Evolutionary conservation across 2,797 vertebrate genomes (phyloP).

Genomic region (Paratrypauchen microcephalus): DNA sequence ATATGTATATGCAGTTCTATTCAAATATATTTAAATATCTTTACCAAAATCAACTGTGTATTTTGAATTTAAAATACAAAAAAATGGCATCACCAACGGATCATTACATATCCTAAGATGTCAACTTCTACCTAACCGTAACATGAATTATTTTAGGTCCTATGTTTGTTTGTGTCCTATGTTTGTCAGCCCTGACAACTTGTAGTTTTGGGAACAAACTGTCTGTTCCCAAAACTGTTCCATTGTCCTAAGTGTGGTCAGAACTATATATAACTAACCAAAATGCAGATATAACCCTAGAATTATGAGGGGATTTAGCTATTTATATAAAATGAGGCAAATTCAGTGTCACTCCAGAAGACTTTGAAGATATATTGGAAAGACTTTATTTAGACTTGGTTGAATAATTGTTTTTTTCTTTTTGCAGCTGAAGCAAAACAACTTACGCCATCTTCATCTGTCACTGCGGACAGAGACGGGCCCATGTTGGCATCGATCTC

Average conservation of each 20-base stretch:
- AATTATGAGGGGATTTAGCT: neutral
- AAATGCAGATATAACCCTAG: no score
- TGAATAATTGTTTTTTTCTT: conserved; percentile 51
- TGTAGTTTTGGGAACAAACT: no score
- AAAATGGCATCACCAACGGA: no score
- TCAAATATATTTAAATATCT: neutral
- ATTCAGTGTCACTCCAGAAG: conserved; percentile 34
- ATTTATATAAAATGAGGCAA: conserved; percentile 17
- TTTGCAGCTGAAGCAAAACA: conserved; percentile 58
- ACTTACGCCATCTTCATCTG: conserved; percentile 89
- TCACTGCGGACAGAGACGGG: conserved; percentile 87
- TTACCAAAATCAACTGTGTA: neutral
- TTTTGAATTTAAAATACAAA: no score
- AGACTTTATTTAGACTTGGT: conserved; percentile 42
- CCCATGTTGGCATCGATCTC: conserved; percentile 79
- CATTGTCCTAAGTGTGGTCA: no score
- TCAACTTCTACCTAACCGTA: no score
- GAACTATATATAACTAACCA: no score
- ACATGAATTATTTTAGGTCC: no score
- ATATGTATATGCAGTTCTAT: neutral
- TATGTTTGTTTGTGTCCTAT: no score
- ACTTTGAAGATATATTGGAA: conserved; percentile 24
- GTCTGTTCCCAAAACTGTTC: no score
- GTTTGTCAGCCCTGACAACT: no score
- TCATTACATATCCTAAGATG: no score